phyloP scores from a whole-genome alignment of 2,113 vertebrate genomes.

The Cebidichthys violaceus region DNA sequence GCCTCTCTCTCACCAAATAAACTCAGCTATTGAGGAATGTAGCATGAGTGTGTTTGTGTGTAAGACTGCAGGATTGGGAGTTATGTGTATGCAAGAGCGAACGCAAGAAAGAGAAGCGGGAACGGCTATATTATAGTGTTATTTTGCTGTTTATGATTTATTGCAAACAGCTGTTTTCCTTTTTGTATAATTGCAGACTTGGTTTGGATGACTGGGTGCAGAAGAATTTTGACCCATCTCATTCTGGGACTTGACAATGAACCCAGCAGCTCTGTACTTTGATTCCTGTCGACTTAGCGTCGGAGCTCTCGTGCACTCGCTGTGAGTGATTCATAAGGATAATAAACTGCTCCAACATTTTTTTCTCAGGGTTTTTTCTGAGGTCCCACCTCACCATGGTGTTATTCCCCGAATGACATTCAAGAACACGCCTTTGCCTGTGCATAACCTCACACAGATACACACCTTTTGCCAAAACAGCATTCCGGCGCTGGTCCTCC shows the following conservation, averaged over 20 bases:
- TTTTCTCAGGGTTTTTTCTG: constrained; percentile 47
- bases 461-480: constrained; percentile 31
- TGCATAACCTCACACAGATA: not conserved
- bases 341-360: constrained; percentile 30
- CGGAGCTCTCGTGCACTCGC: not conserved
- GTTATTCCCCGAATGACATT: constrained; percentile 30
- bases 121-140: not conserved
- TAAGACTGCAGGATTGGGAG: constrained; percentile 2
- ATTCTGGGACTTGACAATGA: not conserved
- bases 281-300: not conserved
- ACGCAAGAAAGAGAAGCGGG: not conserved
- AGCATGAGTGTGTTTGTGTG: constrained; percentile 38
- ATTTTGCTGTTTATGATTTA: constrained; percentile 41
- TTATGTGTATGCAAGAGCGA: constrained; percentile 26
- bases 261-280: not conserved
- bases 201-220: constrained; percentile 5
- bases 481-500: constrained; percentile 50
- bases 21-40: constrained; percentile 62
- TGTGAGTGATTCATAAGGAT: constrained; percentile 38
- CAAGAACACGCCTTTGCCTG: constrained; percentile 56
- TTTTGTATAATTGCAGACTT: constrained; percentile 48
- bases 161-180: constrained; percentile 43
- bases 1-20: not conserved
- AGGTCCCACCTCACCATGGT: constrained; percentile 41
- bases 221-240: constrained; percentile 22